These are phyloP conservation scores for Todiramphus chloris DNA, from an alignment of 2,113 vertebrate genomes.

Conservation along the genomic window DNA sequence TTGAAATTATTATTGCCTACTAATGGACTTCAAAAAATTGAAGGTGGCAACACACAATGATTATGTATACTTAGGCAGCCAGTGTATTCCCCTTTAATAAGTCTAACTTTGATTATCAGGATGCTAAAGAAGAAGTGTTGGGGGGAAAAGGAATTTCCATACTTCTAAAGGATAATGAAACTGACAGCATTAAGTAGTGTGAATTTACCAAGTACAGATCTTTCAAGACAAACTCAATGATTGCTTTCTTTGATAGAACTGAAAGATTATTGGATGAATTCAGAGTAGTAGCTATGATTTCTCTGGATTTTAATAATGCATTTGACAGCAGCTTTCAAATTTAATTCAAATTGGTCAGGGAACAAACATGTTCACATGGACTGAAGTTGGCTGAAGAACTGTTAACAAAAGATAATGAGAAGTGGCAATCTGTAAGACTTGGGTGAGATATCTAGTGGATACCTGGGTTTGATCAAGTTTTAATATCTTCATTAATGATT, in stretches of 20 bases:
- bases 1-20: background rate
- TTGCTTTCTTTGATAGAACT: background rate
- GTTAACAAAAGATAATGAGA: background rate
- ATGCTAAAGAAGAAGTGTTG: background rate
- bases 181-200: background rate
- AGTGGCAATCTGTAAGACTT: background rate
- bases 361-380: background rate
- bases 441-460: background rate
- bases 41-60: background rate
- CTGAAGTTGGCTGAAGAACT: background rate
- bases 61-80: background rate
- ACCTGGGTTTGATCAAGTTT: background rate
- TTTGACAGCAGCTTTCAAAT: conserved; percentile 5
- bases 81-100: background rate
- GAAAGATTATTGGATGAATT: background rate
- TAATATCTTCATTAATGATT: conserved; percentile 3
- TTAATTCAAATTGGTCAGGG: background rate
- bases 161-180: background rate
- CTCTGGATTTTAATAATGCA: background rate
- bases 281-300: background rate
- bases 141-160: background rate
- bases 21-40: background rate
- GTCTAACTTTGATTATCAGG: background rate
- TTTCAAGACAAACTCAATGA: background rate
- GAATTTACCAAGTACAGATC: background rate